Percentiles rank a stretch among this genome's conserved stretches.
These are phyloP conservation scores for Tylochromis polylepis DNA, from an alignment of 2,113 vertebrate genomes.

Conservation along the genomic window DNA sequence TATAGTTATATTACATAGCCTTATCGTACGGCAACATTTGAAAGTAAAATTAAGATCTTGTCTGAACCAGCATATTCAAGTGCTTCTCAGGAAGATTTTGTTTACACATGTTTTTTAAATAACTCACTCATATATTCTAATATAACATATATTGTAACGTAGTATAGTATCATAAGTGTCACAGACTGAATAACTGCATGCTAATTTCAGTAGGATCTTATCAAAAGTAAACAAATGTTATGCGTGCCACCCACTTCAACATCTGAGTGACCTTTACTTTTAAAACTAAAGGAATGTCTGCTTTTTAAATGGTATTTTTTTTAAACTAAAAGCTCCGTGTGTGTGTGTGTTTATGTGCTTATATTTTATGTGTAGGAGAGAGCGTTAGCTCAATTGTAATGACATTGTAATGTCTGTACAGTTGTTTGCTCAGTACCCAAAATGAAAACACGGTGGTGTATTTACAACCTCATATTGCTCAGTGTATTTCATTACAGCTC, in stretches of 20 bases:
- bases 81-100: constrained; percentile 9
- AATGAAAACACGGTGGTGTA: constrained; percentile 52
- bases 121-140: not conserved
- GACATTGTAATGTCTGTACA: constrained; percentile 13
- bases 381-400: not conserved
- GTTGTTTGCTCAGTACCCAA: constrained; percentile 25
- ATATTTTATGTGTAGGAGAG: not conserved
- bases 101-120: constrained; percentile 39
- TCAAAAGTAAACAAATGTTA: not conserved
- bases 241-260: not conserved
- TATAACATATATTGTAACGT: not conserved
- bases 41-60: not conserved
- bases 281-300: not conserved
- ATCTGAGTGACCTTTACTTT: not conserved
- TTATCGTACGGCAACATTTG: constrained; percentile 1
- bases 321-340: not conserved
- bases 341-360: not conserved
- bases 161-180: not conserved
- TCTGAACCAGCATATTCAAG: constrained; percentile 6
- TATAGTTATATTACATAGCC: not conserved
- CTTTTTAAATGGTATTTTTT: not conserved
- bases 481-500: constrained; percentile 59
- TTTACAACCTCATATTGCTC: constrained; percentile 50
- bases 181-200: not conserved
- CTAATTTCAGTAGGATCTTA: constrained; percentile 4